phyloP scores from a whole-genome alignment of 1,140 invertebrate species.

The Papilio glaucus region DNA sequence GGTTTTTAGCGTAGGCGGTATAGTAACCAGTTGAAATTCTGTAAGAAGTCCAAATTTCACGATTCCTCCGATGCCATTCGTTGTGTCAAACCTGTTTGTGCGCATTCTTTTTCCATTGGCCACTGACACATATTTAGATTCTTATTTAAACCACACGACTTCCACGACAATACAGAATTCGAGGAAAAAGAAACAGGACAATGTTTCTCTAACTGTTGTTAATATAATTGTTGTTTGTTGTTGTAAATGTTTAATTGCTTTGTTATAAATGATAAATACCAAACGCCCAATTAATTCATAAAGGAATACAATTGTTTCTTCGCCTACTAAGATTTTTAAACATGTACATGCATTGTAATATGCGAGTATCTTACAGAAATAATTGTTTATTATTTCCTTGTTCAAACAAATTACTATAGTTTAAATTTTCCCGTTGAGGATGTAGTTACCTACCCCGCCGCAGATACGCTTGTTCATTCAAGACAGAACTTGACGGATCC shows the following conservation, averaged over 20 bases:
- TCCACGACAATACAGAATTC: neutral
- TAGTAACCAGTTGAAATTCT: conserved; percentile 5
- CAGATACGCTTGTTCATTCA: too few relatives aligned
- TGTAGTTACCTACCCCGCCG: too few relatives aligned
- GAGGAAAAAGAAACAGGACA: conserved; percentile 12
- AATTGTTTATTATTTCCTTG: conserved; percentile 15
- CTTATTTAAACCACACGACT: conserved; percentile 1
- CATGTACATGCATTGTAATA: neutral
- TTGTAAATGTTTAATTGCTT: neutral
- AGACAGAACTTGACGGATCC: too few relatives aligned
- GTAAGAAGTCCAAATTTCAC: conserved; percentile 37
- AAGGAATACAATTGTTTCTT: neutral
- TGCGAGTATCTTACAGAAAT: neutral
- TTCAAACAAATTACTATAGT: neutral
- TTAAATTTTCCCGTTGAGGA: too few relatives aligned
- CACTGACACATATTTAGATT: conserved; percentile 47
- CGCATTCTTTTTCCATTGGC: conserved; percentile 45
- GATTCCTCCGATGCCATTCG: conserved; percentile 42
- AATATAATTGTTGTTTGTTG: neutral
- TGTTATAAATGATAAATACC: neutral
- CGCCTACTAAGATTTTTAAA: neutral
- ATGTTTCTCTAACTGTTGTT: conserved; percentile 1
- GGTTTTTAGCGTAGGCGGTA: neutral
- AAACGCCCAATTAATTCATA: neutral
- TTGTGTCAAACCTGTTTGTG: conserved; percentile 49